Evolutionary conservation across 1,140 invertebrate genomes (phyloP).

Genomic region (Orchestia grillus): DNA sequence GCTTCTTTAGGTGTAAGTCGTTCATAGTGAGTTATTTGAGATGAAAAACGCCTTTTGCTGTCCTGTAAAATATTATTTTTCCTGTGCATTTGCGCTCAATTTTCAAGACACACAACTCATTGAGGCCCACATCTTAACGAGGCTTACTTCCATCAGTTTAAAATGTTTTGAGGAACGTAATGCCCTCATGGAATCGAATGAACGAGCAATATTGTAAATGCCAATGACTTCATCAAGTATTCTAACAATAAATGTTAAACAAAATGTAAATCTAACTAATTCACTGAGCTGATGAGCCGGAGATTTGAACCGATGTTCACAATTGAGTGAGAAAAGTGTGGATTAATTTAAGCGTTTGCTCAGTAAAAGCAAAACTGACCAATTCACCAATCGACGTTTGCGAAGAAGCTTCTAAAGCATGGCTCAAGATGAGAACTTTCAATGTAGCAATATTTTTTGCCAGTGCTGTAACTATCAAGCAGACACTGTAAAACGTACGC

Average conservation of each 20-base stretch:
- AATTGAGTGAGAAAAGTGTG: background rate
- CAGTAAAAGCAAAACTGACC: no score
- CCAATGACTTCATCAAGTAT: background rate
- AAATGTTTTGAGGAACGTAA: background rate
- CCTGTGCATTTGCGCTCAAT: background rate
- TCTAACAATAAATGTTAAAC: background rate
- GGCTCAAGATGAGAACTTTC: background rate
- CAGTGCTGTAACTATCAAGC: background rate
- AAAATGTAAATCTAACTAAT: background rate
- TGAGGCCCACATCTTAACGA: background rate
- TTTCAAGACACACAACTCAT: background rate
- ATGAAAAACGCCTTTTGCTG: background rate
- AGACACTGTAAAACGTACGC: background rate
- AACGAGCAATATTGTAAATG: background rate
- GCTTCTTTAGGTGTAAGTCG: background rate
- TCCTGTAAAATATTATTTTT: background rate
- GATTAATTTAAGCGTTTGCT: no score
- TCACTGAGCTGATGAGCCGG: no score
- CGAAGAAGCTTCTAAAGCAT: background rate
- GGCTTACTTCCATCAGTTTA: background rate
- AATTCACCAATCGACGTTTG: background rate
- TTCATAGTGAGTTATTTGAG: background rate
- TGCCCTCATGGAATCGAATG: background rate
- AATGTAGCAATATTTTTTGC: background rate
- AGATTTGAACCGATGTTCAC: background rate